phyloP scores from a whole-genome alignment of 1,140 invertebrate species.

The Eumeta japonica region DNA sequence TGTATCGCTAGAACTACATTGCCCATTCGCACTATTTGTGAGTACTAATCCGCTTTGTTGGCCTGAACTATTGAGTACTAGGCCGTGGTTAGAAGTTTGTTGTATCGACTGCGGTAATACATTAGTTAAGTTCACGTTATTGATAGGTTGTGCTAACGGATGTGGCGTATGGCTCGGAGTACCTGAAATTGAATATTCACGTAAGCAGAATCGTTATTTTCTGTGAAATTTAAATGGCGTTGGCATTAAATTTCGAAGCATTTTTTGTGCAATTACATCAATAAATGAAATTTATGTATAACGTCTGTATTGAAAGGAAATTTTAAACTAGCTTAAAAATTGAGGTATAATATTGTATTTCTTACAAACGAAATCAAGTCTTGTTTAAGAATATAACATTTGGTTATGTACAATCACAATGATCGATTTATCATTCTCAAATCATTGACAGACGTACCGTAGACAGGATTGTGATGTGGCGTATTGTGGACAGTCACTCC shows the following conservation, averaged over 20 bases:
- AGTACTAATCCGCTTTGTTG: constrained; percentile 41
- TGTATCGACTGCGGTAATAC: constrained; percentile 32
- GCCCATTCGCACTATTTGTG: constrained; percentile 42
- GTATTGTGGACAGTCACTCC: constrained; percentile 50
- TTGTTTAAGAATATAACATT: too few species aligned
- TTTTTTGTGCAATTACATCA: too few species aligned
- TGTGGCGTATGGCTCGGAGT: constrained; percentile 36
- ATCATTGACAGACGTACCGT: too few species aligned
- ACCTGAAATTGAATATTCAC: constrained; percentile 18
- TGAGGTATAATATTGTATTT: too few species aligned
- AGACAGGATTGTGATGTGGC: constrained; percentile 43
- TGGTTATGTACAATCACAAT: too few species aligned
- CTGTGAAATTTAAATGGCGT: too few species aligned
- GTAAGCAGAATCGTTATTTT: background rate
- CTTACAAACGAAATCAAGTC: too few species aligned
- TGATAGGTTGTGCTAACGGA: constrained; percentile 36
- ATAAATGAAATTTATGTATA: too few species aligned
- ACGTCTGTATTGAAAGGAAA: too few species aligned
- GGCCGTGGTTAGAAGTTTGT: constrained; percentile 40
- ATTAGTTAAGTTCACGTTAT: constrained; percentile 38
- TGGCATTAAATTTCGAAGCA: too few species aligned
- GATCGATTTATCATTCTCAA: too few species aligned
- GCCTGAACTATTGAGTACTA: constrained; percentile 34
- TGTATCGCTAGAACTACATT: constrained; percentile 52
- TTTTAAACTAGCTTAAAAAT: too few species aligned